These are phyloP conservation scores for Hydrocynus forskahlii DNA, from an alignment of 2,797 vertebrate species.

Conservation along the genomic window DNA sequence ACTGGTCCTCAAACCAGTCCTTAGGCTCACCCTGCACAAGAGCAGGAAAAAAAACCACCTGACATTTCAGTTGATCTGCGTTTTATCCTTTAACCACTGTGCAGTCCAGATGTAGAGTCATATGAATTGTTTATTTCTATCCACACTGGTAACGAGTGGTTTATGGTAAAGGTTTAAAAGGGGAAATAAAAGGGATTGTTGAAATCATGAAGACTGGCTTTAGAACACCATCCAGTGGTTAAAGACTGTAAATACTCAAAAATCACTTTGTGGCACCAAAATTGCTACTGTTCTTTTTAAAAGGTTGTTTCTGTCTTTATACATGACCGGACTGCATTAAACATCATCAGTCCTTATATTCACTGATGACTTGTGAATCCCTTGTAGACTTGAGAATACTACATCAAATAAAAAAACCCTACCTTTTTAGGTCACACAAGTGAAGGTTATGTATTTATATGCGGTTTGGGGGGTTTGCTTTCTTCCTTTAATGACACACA, in stretches of 20 bases:
- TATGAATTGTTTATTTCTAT: background rate
- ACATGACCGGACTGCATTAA: background rate
- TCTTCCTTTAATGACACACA: slow-evolving; percentile 20
- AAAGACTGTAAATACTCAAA: slow-evolving; percentile 8
- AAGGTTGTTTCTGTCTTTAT: background rate
- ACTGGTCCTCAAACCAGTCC: too few species aligned
- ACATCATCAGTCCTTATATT: slow-evolving; percentile 1
- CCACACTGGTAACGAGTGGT: background rate
- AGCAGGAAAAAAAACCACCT: too few species aligned
- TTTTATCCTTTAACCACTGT: background rate
- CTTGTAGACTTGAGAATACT: background rate
- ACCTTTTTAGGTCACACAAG: background rate
- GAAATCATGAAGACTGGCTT: background rate
- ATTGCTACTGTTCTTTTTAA: background rate
- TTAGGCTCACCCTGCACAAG: too few species aligned
- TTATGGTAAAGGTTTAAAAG: background rate
- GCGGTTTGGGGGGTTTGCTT: background rate
- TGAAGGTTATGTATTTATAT: slow-evolving; percentile 26
- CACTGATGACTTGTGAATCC: background rate
- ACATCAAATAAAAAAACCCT: background rate
- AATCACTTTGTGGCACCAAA: background rate
- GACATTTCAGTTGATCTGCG: background rate
- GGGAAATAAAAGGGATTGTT: background rate
- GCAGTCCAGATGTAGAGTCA: background rate
- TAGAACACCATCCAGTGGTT: slow-evolving; percentile 50